Evolutionary conservation across 2,113 vertebrate species (phyloP), one percentile per base, ranked within the genome.

Genomic region (Oryzias celebensis): DNA sequence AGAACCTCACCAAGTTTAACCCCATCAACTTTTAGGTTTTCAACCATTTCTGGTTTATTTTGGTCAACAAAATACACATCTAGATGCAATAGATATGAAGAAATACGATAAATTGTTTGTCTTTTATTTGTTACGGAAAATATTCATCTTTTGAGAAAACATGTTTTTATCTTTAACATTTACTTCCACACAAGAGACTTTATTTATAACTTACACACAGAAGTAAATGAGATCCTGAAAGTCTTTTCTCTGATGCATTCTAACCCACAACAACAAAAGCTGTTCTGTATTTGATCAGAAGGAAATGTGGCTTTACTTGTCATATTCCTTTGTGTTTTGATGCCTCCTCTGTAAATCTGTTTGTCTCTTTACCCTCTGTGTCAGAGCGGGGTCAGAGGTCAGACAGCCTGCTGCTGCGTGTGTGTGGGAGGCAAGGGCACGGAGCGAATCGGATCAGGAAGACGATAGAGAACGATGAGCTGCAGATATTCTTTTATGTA

Each of bases 381-480:
- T 68, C 74, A 74, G 76, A 24, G 43, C 47, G 23, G 57, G 76
- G 73, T 77, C 74, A 78, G 68, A 82, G 80, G 77, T 83, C 79
- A 82, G 73, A 87, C 52, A 53, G 75, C 66, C 80, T 75, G 71
- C 76, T 84, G 80, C 58, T 75, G 68, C 65, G 22, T 62, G 69
- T 62, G 69, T 64, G 77, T 87, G 62, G 75, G 77, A 73, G 80
- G 77, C 44, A 71, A 65, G 55, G 61, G 52, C 26, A 18, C 12
- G 8, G 36, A 36, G 31, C 31, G 31, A 8, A 7, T 36, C 31
- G 6, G 53, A 70, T 78, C 68, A 71, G 73, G 45, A n/a, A 7
- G 45, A n/a, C 0, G n/a, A 47, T 17, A 8, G 45, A n/a, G n/a
- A 47, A 7, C 2, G 44, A 17, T 7, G n/a, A 17, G 14, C 16